Evolutionary conservation across 2,797 vertebrate genomes (phyloP), one percentile per base, ranked within the genome.

Genomic region (Zenarchopterus dispar): DNA sequence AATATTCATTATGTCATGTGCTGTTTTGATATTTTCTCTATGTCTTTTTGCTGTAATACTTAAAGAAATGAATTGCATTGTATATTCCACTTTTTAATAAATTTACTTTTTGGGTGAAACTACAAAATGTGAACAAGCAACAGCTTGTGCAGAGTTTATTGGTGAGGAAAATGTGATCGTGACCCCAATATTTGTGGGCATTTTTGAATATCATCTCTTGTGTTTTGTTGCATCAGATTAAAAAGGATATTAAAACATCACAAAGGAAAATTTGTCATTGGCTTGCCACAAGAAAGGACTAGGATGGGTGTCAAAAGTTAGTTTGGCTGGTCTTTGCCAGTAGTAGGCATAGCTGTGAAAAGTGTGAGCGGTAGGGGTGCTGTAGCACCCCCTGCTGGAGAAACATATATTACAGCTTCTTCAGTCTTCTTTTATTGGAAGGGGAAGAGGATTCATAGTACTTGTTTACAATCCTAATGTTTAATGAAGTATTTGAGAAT

Each of bases 1-100:
- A 71, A 48, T 23, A 63, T 51, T 77, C 28, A 57, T n/a, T 69
- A 23, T 47, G 54, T 68, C 41, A 55, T 74, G 65, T 82, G 39
- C 44, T 55, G 23, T 84, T 64, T 63, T 71, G 21, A 64, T 45
- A 46, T 68, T 33, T 84, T 28, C 23, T 67, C 6, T 24, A 5
- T 26, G 15, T 22, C 26, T 15, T 73, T 22, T 45, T 0, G 18
- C 4, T 56, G 36, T 64, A 28, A 6, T 43, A 46, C 33, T 21
- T 21, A 33, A 36, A 45, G 23, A 33, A 31, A 67, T 47, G n/a
- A 62, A 65, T 17, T 31, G 19, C 2, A 11, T 24, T 55, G 16
- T 66, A 8, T 61, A 44, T 46, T 6, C 6, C 43, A 39, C 13
- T 24, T 16, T 73, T 18, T 19, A 7, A 26, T 19, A 42, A 7